phyloP scores from a whole-genome alignment of 2,797 vertebrate genomes.

The Uromys caudimaculatus region DNA sequence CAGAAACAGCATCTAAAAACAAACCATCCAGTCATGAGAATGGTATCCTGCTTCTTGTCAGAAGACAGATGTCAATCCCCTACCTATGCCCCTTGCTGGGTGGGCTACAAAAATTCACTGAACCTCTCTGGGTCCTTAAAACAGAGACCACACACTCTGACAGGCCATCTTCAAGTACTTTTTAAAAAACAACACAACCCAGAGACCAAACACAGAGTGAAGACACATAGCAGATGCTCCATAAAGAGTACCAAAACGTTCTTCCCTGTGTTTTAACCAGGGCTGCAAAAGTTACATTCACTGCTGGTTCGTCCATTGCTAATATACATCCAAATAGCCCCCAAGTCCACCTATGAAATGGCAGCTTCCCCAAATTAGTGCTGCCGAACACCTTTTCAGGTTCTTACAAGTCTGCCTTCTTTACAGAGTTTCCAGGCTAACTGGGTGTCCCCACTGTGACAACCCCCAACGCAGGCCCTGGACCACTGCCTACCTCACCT shows the following conservation, averaged over 20 bases:
- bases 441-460: accelerated
- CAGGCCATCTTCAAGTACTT: not conserved
- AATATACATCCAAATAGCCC: not conserved
- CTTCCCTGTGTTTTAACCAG: constrained; percentile 6
- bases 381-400: not conserved
- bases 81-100: not conserved
- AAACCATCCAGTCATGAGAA: not conserved
- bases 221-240: not conserved
- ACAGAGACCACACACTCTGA: not conserved
- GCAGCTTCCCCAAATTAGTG: not conserved
- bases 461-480: not conserved
- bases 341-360: not conserved
- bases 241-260: not conserved
- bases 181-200: not conserved
- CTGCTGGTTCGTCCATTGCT: constrained; percentile 25
- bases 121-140: not conserved
- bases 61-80: not conserved
- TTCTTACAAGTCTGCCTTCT: not conserved
- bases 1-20: not conserved
- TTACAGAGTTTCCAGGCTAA: not conserved
- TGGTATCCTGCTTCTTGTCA: too few species aligned
- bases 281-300: not conserved
- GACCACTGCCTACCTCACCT: not conserved
- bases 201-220: not conserved
- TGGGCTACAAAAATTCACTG: not conserved